Base-by-base conservation (phyloP, 2,113 vertebrate species). In the Tapirus terrestris region DNA sequence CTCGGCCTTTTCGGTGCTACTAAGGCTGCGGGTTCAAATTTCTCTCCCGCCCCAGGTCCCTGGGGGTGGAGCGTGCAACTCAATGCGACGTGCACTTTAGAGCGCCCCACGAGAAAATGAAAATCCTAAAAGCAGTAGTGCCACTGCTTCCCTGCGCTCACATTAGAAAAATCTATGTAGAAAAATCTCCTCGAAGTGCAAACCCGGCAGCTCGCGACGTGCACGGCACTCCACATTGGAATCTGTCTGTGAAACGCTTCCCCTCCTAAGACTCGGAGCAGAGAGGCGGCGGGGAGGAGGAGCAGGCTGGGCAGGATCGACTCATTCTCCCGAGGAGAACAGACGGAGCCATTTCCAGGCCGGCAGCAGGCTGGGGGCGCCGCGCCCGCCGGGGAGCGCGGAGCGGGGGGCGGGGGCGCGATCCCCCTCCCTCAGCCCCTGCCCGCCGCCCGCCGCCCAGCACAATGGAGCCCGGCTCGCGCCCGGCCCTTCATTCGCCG, bases 341-440 rank as follows among this genome's bases (percentile, higher is more conserved):
- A 65, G 81, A 91, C 97, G 95, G 97, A 98, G 97, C 97, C 98
- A 98, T 96, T 85, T 96, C 97, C 96, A 97, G 89, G 98, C 97
- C 79, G 98, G 98, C 98, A 97, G 98, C 96, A 95, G 96, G 97
- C 97, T 98, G 96, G 97, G 76, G 94, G 96, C 92, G 97, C 97
- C 88, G 97, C 98, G 76, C 94, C 63, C 84, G 88, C 96, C 51
- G 45, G 73, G 76, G 76, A 84, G 95, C 95, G 94, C 91, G 60
- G 85, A 84, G 95, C 96, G 94, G 93, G 61, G 85, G 91, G 75
- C 94, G 94, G 94, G 81, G 93, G 73, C 91, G 94, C 75, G 83
- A 94, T 67, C 97, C 96, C 97, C 93, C 96, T 61, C 89, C 94
- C 93, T 96, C 97, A 97, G 89, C 91, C 95, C 96, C 94, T 95